A percentile compares a stretch with the other conserved stretches of the same genome.
phyloP scores from a whole-genome alignment of 1,140 invertebrate genomes.

The Zaprionus inermis region DNA sequence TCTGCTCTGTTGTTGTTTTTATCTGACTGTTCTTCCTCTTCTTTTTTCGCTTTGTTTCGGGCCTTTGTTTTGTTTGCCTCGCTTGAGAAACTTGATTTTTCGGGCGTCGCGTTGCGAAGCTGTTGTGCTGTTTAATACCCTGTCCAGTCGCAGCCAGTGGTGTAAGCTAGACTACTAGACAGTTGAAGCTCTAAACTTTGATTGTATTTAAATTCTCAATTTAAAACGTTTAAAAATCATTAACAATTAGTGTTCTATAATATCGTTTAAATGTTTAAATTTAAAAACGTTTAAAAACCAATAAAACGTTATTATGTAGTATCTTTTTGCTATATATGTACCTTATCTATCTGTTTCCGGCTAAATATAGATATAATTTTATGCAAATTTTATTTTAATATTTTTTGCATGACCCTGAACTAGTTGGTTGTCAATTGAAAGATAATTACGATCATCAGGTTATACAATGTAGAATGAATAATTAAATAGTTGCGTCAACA shows the following conservation, averaged over 20 bases:
- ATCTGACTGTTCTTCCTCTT: slow-evolving; percentile 1
- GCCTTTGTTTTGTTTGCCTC: slow-evolving; percentile 31
- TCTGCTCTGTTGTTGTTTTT: slow-evolving; percentile 28
- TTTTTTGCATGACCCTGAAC: background rate
- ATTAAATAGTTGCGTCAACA: background rate
- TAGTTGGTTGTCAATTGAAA: background rate
- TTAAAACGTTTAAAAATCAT: background rate
- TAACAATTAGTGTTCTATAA: background rate
- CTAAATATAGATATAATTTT: background rate
- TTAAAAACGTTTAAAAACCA: background rate
- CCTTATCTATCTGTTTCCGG: background rate
- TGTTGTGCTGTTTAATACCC: slow-evolving; percentile 27
- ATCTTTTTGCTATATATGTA: too few relatives aligned
- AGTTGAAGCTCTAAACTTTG: background rate
- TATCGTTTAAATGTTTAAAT: too few relatives aligned
- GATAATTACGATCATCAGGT: background rate
- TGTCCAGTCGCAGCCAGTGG: background rate
- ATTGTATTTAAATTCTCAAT: too few relatives aligned
- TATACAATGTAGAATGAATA: slow-evolving; percentile 1
- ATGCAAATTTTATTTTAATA: slow-evolving; percentile 3
- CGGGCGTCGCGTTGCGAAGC: slow-evolving; percentile 12
- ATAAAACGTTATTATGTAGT: background rate
- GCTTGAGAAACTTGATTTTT: slow-evolving; percentile 61
- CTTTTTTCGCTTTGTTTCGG: slow-evolving; percentile 12
- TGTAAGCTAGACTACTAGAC: background rate